Evolutionary conservation across 2,797 vertebrate species (phyloP).

Genomic region (Phylloscopus collybita): DNA sequence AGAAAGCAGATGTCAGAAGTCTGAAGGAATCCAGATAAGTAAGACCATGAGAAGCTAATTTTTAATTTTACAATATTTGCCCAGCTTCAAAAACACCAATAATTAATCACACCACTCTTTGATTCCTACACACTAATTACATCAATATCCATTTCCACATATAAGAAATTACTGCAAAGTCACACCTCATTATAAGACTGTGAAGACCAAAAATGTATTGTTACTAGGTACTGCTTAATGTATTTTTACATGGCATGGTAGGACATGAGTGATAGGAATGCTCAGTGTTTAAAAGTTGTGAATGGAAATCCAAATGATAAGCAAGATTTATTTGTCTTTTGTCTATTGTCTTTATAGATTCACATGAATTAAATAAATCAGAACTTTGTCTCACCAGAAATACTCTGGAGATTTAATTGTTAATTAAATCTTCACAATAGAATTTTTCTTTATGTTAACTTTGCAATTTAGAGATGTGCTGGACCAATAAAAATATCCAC

Average conservation of each 20-base stretch:
- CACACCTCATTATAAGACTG: neutral
- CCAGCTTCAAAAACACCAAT: neutral
- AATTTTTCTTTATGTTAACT: neutral
- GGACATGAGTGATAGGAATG: neutral
- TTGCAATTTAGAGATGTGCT: neutral
- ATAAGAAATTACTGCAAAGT: neutral
- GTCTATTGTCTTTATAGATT: neutral
- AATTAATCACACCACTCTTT: neutral
- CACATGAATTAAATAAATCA: neutral
- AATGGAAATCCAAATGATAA: neutral
- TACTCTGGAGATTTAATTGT: neutral
- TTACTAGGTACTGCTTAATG: neutral
- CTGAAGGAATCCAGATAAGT: neutral
- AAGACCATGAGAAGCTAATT: neutral
- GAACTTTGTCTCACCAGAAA: conserved; percentile 3
- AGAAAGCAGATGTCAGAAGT: neutral
- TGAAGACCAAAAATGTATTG: neutral
- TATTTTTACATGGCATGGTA: neutral
- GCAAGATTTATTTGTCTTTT: neutral
- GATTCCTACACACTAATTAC: neutral
- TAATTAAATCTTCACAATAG: neutral
- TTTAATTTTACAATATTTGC: neutral
- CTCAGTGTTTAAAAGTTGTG: neutral
- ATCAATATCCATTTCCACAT: neutral
- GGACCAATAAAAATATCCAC: neutral